These are phyloP conservation scores for Tetranychus piercei DNA, from an alignment of 2,888 invertebrate species.

Conservation along the genomic window DNA sequence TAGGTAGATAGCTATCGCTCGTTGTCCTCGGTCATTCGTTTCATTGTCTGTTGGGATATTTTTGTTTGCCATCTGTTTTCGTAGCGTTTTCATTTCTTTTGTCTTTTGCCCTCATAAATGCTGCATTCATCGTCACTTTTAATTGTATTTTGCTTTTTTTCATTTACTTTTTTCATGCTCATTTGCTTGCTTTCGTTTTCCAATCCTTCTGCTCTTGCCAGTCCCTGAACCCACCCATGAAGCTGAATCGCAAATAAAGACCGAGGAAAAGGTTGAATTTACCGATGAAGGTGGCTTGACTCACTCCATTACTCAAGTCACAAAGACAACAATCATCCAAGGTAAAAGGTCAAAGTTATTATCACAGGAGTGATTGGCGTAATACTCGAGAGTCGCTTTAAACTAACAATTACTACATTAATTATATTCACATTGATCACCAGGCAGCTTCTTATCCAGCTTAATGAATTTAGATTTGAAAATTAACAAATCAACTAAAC, in stretches of 20 bases:
- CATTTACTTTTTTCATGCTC: too few relatives aligned
- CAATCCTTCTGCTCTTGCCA: background rate
- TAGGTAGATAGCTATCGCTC: too few relatives aligned
- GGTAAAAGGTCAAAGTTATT: background rate
- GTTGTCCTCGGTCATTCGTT: too few relatives aligned
- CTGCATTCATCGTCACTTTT: background rate
- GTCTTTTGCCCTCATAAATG: too few relatives aligned
- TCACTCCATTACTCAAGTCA: conserved; percentile 23
- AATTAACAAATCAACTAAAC: background rate
- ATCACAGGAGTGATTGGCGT: too few relatives aligned
- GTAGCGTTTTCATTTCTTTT: too few relatives aligned
- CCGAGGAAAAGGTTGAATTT: conserved; percentile 13
- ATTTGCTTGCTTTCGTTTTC: background rate
- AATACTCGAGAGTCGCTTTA: too few relatives aligned
- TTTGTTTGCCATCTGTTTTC: too few relatives aligned
- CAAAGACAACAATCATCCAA: conserved; percentile 19
- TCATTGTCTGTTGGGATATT: too few relatives aligned
- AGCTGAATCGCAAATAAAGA: conserved; percentile 4
- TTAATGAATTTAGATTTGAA: background rate
- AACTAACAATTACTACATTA: background rate
- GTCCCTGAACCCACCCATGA: background rate
- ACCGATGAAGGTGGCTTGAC: conserved; percentile 22
- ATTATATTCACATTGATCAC: background rate
- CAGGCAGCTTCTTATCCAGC: background rate
- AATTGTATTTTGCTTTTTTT: conserved; percentile 3